A percentile compares a stretch with the other conserved stretches of the same genome.
phyloP scores from a whole-genome alignment of 2,113 vertebrate species.

The Cyanocitta stelleri region DNA sequence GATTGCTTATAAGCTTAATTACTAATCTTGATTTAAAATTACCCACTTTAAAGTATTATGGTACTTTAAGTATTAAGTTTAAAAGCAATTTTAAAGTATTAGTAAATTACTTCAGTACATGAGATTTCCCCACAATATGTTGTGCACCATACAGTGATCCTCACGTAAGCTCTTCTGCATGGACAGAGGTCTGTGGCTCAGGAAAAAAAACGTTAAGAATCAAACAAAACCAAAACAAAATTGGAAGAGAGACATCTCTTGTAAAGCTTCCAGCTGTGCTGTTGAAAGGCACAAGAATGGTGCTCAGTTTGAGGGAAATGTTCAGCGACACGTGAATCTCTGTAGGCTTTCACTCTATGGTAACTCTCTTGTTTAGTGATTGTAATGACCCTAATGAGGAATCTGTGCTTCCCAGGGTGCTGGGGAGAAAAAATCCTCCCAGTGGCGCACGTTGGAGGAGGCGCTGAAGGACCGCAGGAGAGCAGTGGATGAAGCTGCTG shows the following conservation, averaged over 20 bases:
- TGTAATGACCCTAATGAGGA: background rate
- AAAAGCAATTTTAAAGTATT: background rate
- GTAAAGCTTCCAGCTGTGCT: background rate
- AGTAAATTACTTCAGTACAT: background rate
- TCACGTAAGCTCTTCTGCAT: background rate
- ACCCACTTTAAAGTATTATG: background rate
- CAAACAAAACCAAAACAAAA: background rate
- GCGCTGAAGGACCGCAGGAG: constrained; percentile 80
- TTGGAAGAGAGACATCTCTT: background rate
- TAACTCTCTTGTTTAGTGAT: no score
- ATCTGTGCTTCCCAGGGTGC: constrained; percentile 66
- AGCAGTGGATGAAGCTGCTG: constrained; percentile 80
- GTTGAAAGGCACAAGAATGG: background rate
- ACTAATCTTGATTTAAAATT: background rate
- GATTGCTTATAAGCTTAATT: background rate
- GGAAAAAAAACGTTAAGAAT: background rate
- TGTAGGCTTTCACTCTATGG: background rate
- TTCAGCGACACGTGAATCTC: background rate
- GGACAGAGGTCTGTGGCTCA: background rate
- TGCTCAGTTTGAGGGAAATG: background rate
- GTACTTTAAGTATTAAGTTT: background rate
- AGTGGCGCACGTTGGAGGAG: constrained; percentile 89
- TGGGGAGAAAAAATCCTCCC: constrained; percentile 80
- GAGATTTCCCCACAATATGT: fast-evolving
- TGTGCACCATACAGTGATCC: background rate